Conservation (phyloP, 2,797 vertebrate genomes). For the Falco cherrug region DNA sequence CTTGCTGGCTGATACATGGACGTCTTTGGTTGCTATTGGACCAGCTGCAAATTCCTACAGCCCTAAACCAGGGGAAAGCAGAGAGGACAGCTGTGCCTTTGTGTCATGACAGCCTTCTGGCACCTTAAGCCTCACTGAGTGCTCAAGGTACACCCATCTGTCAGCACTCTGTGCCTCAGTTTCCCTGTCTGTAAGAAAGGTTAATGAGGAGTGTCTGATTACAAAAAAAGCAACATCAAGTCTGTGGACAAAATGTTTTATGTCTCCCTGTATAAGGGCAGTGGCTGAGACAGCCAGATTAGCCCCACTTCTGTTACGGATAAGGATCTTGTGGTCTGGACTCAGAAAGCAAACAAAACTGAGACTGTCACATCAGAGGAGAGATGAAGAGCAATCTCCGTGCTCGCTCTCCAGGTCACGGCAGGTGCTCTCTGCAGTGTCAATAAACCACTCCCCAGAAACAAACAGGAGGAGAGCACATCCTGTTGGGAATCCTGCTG, state of each 20-base stretch:
- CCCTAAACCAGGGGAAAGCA: not conserved
- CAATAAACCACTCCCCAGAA: constrained; percentile 25
- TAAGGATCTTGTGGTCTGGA: not conserved
- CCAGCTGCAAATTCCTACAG: not conserved
- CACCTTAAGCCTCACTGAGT: not conserved
- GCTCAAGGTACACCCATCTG: not conserved
- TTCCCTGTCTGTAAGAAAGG: not conserved
- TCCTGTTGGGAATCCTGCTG: not conserved
- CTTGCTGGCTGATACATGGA: not conserved
- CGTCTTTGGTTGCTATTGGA: not conserved
- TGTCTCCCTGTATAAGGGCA: not conserved
- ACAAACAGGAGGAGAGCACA: not conserved
- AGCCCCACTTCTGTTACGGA: not conserved
- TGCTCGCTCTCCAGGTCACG: not conserved
- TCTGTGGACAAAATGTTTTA: not conserved
- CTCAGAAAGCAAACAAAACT: not conserved
- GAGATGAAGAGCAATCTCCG: not conserved
- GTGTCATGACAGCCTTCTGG: not conserved
- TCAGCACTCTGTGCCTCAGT: not conserved
- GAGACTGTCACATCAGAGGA: accelerated
- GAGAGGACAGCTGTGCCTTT: not conserved
- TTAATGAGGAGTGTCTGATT: not conserved
- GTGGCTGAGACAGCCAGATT: not conserved
- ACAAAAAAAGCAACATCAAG: not conserved
- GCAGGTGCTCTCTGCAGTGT: not conserved